These are phyloP conservation scores for Eleutherodactylus coqui DNA, from an alignment of 2,797 vertebrate genomes.

Conservation along the genomic window DNA sequence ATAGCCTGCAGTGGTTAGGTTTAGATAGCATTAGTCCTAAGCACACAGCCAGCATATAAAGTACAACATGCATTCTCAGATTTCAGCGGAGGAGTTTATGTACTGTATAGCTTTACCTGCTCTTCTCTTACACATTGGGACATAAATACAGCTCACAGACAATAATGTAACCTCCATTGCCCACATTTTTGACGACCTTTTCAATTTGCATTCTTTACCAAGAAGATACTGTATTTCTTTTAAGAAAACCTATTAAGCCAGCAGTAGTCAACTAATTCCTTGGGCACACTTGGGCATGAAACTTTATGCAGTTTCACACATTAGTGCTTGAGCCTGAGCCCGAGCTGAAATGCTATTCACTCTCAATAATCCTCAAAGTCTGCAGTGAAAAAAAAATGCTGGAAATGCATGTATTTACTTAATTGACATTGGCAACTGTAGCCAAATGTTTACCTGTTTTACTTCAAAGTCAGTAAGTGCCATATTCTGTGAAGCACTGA, in stretches of 20 bases:
- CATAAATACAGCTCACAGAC: slow-evolving; percentile 4
- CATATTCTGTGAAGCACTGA: background rate
- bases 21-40: slow-evolving; percentile 12
- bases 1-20: background rate
- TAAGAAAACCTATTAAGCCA: background rate
- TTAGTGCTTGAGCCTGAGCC: background rate
- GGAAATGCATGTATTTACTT: background rate
- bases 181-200: background rate
- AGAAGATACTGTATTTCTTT: background rate
- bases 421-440: background rate
- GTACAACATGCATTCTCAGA: slow-evolving; percentile 35
- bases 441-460: background rate
- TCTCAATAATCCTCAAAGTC: background rate
- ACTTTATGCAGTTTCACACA: background rate
- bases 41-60: background rate
- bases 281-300: background rate
- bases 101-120: background rate
- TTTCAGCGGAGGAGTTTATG: background rate
- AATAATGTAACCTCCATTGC: no score
- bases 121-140: background rate
- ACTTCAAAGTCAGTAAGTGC: background rate
- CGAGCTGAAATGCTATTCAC: background rate
- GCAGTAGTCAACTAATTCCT: background rate
- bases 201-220: slow-evolving; percentile 5
- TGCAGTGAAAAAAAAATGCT: background rate